Evolutionary conservation across 92 coral and sea anemone species (phyloP), one percentile per base, ranked within the genome.

Genomic region (Parazoanthus atlanticus): DNA sequence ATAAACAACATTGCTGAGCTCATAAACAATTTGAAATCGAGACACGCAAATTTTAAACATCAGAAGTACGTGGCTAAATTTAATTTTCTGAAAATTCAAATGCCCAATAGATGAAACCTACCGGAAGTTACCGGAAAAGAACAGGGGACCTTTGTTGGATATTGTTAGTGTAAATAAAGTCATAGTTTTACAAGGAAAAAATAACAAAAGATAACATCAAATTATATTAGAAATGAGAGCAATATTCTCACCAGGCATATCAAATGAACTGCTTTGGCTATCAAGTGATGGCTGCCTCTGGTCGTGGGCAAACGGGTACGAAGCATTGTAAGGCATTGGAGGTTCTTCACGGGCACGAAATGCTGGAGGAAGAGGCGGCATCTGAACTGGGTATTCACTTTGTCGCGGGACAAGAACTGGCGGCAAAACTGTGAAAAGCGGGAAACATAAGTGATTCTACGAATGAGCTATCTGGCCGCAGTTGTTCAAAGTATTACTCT

Each of bases 241-340:
- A 81, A 25, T 81, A 71, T 43, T 69, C 87, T 84, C 65, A 84
- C 87, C 87, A 29, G 87, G 87, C 87, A 71, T 84, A 46, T 84
- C 79, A 71, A 84, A 84, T 21, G 87, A 84, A 25, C 78, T 84
- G 78, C 66, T 84, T 9, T 84, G 78, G 74, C 87, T 84, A 49
- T 84, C 87, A 29, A 84, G 38, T 5, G 87, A 84, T 19, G 87
- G 58, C 16, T 84, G 87, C n/a, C 87, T 43, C 28, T 29, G 87
- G 43, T 43, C 69, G 64, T 70, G 79, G 10, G 77, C 65, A 71
- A 84, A 84, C 23, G 87, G 87, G 3, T 70, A 84, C 30, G 87
- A 84, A 8, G 87, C 87, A 84, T 84, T 84, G 40, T 84, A 84
- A 0, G 87, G 87, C 87, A 84, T 84, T 16, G 87, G 87, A 15